These are phyloP conservation scores for Microcebus jonahi DNA, from an alignment of 2,113 vertebrate species.

Conservation along the genomic window DNA sequence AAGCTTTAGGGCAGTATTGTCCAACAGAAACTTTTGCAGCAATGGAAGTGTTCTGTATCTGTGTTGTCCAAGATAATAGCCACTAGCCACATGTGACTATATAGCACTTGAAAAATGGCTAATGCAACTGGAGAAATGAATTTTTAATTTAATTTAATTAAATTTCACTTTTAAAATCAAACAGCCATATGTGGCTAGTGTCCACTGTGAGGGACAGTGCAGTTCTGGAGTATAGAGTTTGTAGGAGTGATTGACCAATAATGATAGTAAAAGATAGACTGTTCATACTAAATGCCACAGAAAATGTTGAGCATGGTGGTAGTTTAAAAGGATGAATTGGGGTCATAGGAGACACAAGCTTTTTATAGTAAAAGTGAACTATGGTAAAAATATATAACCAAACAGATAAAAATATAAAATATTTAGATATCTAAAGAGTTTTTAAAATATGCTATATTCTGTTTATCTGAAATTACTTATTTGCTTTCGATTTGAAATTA, in stretches of 20 bases:
- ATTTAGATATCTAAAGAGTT: too few relatives aligned
- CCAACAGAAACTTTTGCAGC: background rate
- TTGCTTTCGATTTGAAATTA: constrained; percentile 45
- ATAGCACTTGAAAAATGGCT: background rate
- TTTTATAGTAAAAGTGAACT: background rate
- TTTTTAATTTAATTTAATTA: constrained; percentile 27
- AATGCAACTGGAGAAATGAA: background rate
- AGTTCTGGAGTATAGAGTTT: background rate
- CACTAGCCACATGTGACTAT: background rate
- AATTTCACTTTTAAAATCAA: too few relatives aligned
- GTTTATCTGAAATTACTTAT: background rate
- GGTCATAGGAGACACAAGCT: background rate
- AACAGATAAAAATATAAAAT: background rate
- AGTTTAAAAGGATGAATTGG: background rate
- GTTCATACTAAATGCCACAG: background rate
- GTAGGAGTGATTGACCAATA: background rate
- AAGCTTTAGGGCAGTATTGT: background rate
- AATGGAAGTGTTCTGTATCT: background rate
- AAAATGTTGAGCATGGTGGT: background rate
- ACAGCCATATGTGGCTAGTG: too few relatives aligned
- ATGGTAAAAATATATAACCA: background rate
- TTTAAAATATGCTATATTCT: too few relatives aligned
- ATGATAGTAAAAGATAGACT: background rate
- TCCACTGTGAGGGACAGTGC: too few relatives aligned
- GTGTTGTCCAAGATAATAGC: background rate